Conservation (phyloP, 2,797 vertebrate species). For the Macropus fuliginosus region DNA sequence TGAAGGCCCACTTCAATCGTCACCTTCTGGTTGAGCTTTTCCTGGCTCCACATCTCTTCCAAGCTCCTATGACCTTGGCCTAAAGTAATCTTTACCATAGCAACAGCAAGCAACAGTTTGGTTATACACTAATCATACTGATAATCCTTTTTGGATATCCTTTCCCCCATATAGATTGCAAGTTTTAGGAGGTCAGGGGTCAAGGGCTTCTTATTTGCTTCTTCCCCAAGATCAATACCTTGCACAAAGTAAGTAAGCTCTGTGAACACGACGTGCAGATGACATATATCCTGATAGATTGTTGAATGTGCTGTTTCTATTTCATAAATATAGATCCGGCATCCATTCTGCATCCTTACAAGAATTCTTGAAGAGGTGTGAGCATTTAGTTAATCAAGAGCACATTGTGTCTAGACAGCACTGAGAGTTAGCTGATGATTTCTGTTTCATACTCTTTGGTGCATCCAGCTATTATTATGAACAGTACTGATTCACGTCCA, state of each 20-base stretch:
- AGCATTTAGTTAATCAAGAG: conserved; percentile 74
- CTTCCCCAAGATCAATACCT: not conserved
- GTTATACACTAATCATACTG: not conserved
- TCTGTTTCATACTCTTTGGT: conserved; percentile 52
- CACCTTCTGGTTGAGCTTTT: not conserved
- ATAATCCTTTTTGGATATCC: not conserved
- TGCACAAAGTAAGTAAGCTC: conserved; percentile 20
- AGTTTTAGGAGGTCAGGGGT: not conserved
- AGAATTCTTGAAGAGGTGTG: conserved; percentile 69
- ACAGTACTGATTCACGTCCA: conserved; percentile 23
- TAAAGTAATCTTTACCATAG: not conserved
- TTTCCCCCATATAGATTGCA: not conserved
- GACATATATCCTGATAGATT: not conserved
- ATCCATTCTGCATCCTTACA: conserved; percentile 40
- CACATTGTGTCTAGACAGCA: conserved; percentile 75
- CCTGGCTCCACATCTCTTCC: not conserved
- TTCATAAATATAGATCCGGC: not conserved
- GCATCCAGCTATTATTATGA: conserved; percentile 26
- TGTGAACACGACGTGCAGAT: not conserved
- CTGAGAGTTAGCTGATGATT: conserved; percentile 75
- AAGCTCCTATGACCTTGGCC: not conserved
- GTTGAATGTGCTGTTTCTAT: not conserved
- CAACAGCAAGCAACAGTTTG: not conserved
- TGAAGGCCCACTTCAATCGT: not conserved
- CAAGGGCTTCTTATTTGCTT: conserved; percentile 23